phyloP scores from a whole-genome alignment of 2,113 vertebrate genomes.

The Cardinalis cardinalis region DNA sequence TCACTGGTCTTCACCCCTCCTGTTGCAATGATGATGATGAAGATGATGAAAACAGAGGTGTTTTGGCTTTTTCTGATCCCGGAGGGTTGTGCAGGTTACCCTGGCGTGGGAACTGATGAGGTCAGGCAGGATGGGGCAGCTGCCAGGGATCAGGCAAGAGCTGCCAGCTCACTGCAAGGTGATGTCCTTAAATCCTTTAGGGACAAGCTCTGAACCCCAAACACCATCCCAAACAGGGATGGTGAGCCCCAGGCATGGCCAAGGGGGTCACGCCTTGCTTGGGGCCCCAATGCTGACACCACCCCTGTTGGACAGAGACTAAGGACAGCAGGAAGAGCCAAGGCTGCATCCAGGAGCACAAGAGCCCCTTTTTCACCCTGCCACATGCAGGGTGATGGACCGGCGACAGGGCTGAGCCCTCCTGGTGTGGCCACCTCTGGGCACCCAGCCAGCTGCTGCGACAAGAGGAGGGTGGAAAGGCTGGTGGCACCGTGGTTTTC shows the following conservation, averaged over 20 bases:
- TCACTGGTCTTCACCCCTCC: accelerated
- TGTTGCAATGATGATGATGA: background rate
- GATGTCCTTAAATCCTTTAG: background rate
- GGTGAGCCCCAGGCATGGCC: accelerated
- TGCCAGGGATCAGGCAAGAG: background rate
- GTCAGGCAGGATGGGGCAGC: background rate
- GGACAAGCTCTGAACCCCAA: background rate
- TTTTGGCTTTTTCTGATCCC: background rate
- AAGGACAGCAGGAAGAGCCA: background rate
- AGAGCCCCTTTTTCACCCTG: background rate
- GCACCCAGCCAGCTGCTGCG: accelerated
- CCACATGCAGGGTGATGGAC: background rate
- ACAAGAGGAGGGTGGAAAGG: background rate
- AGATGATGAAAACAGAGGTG: background rate
- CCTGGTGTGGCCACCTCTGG: accelerated
- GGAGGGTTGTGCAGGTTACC: accelerated
- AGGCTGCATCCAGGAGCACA: background rate
- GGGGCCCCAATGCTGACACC: background rate
- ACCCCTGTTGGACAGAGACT: background rate
- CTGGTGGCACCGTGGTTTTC: accelerated
- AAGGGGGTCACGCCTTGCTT: accelerated
- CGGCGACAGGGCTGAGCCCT: background rate
- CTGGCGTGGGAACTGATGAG: accelerated
- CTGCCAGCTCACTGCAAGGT: background rate
- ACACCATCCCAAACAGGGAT: accelerated